Conservation (phyloP, 37 sponge, comb jelly and placozoan species). For the Aplysina aerophoba region DNA sequence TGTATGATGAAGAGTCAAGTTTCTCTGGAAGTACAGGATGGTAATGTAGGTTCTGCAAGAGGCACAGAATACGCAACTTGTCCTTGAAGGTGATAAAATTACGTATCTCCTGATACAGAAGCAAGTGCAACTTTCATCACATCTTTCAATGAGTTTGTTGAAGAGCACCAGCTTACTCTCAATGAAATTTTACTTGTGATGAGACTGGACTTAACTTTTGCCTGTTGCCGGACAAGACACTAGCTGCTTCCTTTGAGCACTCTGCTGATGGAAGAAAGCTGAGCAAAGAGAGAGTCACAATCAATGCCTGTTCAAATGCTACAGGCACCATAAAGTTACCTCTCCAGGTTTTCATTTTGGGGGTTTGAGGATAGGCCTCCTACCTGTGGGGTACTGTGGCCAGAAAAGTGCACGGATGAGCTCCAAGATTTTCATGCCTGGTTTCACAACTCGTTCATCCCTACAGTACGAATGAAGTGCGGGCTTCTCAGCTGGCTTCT, state of each 20-base stretch:
- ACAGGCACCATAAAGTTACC: conserved; percentile 43
- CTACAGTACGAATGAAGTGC: background rate
- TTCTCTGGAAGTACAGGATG: conserved; percentile 16
- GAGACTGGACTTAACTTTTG: too few species aligned
- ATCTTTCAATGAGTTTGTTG: conserved; percentile 13
- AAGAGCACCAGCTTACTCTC: background rate
- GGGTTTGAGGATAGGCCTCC: background rate
- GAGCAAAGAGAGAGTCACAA: conserved; percentile 38
- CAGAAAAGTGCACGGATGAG: conserved; percentile 39
- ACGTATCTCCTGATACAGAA: too few species aligned
- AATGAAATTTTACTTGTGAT: conserved; percentile 11
- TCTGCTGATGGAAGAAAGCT: conserved; percentile 38
- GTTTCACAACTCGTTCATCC: conserved; percentile 40
- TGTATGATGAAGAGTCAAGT: background rate
- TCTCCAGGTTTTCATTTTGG: conserved; percentile 24
- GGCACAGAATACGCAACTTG: background rate
- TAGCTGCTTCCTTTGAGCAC: too few species aligned
- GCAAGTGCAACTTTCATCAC: background rate
- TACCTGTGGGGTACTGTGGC: conserved; percentile 17
- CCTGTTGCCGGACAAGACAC: too few species aligned
- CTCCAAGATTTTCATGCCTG: conserved; percentile 20
- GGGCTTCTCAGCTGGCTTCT: too few species aligned
- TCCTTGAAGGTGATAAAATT: conserved; percentile 5
- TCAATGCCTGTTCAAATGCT: conserved; percentile 41
- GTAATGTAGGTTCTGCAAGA: conserved; percentile 19